Evolutionary conservation across 2,797 vertebrate species (phyloP).

Genomic region (Pangasius krempfi): DNA sequence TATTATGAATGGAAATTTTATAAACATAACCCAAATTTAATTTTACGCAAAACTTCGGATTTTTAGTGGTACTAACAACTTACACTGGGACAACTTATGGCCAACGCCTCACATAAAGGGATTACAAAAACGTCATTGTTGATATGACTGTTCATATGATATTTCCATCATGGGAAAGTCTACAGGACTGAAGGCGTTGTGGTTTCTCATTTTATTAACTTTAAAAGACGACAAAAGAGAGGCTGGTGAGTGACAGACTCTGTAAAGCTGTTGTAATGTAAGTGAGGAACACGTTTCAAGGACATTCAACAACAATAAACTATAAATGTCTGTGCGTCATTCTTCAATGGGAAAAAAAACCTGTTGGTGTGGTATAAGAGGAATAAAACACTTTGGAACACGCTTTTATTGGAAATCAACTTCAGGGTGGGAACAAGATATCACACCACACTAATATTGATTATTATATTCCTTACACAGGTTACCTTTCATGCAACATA

Average conservation of each 20-base stretch:
- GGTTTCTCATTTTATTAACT: background rate
- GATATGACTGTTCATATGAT: too few relatives aligned
- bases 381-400: background rate
- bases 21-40: too few relatives aligned
- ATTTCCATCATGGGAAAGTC: too few relatives aligned
- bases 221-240: background rate
- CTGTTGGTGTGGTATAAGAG: background rate
- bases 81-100: too few relatives aligned
- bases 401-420: background rate
- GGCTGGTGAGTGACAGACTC: background rate
- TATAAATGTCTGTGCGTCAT: background rate
- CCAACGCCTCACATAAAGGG: too few relatives aligned
- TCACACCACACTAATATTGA: background rate
- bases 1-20: too few relatives aligned
- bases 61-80: too few relatives aligned
- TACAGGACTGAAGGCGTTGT: background rate
- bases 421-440: background rate
- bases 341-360: background rate
- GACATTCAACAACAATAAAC: background rate
- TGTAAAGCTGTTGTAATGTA: background rate
- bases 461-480: background rate
- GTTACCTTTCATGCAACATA: background rate
- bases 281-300: background rate
- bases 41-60: background rate
- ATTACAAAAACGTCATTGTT: too few relatives aligned